Conservation (phyloP, 2,888 invertebrate species). For the Spialia ferax region DNA sequence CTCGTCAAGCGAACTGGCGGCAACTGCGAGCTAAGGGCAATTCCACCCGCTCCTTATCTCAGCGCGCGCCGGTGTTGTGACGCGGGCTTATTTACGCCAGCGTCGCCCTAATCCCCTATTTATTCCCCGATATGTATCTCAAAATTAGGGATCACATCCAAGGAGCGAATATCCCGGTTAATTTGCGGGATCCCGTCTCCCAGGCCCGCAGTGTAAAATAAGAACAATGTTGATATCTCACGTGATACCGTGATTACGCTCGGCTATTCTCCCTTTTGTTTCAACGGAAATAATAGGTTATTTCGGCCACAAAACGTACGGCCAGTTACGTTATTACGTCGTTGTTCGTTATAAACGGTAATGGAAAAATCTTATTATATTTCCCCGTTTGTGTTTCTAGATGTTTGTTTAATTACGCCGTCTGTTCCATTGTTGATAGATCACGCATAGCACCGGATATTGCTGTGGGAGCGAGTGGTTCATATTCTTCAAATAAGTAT, state of each 20-base stretch:
- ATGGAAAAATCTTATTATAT: slow-evolving; percentile 37
- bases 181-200: slow-evolving; percentile 70
- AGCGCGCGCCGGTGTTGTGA: slow-evolving; percentile 64
- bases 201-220: slow-evolving; percentile 54
- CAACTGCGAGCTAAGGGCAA: slow-evolving; percentile 60
- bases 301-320: slow-evolving; percentile 43
- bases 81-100: slow-evolving; percentile 83
- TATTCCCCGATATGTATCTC: slow-evolving; percentile 85
- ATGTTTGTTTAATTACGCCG: slow-evolving; percentile 37
- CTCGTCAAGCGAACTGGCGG: slow-evolving; percentile 54
- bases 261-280: slow-evolving; percentile 54
- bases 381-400: slow-evolving; percentile 20
- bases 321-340: slow-evolving; percentile 9
- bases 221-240: slow-evolving; percentile 59
- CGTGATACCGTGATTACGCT: slow-evolving; percentile 59
- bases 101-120: slow-evolving; percentile 84
- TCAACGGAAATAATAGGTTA: slow-evolving; percentile 53
- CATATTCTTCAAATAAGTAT: slow-evolving; percentile 35
- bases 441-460: slow-evolving; percentile 33
- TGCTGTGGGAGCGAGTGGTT: slow-evolving; percentile 9
- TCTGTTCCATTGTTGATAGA: slow-evolving; percentile 31
- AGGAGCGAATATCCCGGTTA: slow-evolving; percentile 67
- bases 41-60: slow-evolving; percentile 77
- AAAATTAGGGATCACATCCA: slow-evolving; percentile 85
- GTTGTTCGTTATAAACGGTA: slow-evolving; percentile 28